Conservation (phyloP, 1,140 invertebrate genomes). For the Delia radicum region DNA sequence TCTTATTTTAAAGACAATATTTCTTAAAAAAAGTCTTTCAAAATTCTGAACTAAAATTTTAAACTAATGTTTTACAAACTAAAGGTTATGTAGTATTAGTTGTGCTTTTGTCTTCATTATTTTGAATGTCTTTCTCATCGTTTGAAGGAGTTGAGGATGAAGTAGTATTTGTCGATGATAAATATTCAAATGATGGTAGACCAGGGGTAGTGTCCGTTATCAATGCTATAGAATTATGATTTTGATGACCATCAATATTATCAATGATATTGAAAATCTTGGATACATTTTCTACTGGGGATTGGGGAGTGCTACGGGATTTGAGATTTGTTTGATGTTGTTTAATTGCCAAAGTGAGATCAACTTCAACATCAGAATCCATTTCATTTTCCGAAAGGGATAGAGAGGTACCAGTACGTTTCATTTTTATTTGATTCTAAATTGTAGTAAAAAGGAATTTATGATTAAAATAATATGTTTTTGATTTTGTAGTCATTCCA, state of each 20-base stretch:
- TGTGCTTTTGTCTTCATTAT: not conserved
- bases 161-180: not conserved
- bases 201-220: not conserved
- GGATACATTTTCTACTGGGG: constrained; percentile 13
- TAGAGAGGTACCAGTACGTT: constrained; percentile 70
- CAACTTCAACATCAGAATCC: constrained; percentile 63
- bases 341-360: constrained; percentile 33
- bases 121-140: not conserved
- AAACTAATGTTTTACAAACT: not conserved
- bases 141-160: not conserved
- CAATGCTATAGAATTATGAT: not conserved
- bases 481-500: too few relatives aligned
- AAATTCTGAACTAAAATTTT: not conserved
- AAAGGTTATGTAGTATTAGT: not conserved
- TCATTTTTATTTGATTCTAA: constrained; percentile 55
- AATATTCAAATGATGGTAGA: not conserved
- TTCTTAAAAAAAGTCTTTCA: not conserved
- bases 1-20: constrained; percentile 23
- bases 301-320: constrained; percentile 37
- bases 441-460: constrained; percentile 25
- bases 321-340: constrained; percentile 32
- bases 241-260: not conserved
- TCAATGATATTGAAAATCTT: constrained; percentile 16
- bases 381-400: constrained; percentile 79
- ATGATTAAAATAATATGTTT: constrained; percentile 59